Evolutionary conservation across 2,797 vertebrate species (phyloP).

Genomic region (Pseudochromis fuscus): DNA sequence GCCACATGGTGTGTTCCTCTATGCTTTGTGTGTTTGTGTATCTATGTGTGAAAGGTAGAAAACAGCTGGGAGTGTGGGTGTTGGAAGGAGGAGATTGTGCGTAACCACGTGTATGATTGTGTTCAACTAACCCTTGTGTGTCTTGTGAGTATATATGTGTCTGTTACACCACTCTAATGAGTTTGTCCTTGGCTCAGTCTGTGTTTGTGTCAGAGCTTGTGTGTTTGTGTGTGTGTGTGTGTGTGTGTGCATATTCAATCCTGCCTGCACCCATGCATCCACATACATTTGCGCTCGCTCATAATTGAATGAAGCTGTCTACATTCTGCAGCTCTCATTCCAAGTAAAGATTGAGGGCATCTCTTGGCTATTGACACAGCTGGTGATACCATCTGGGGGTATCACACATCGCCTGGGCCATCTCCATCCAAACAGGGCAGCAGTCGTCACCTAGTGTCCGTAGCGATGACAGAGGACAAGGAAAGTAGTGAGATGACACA

Average conservation of each 20-base stretch:
- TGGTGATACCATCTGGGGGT: slow-evolving; percentile 85
- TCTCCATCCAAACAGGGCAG: slow-evolving; percentile 65
- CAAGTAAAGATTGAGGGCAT: slow-evolving; percentile 80
- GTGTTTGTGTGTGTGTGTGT: slow-evolving; percentile 12
- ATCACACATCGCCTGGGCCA: slow-evolving; percentile 58
- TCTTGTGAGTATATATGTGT: slow-evolving; percentile 40
- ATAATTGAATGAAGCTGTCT: slow-evolving; percentile 61
- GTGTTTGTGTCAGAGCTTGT: slow-evolving; percentile 18
- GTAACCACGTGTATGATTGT: slow-evolving; percentile 59
- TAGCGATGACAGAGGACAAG: slow-evolving; percentile 74
- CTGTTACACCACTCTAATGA: slow-evolving; percentile 61
- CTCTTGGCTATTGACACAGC: slow-evolving; percentile 81
- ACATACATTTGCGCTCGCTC: slow-evolving; percentile 37
- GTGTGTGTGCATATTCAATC: slow-evolving; percentile 19
- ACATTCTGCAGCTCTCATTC: slow-evolving; percentile 63
- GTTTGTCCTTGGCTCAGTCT: slow-evolving; percentile 47
- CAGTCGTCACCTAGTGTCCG: slow-evolving; percentile 60
- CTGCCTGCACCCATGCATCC: slow-evolving; percentile 34
- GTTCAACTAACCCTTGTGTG: slow-evolving; percentile 41
- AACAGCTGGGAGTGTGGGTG: slow-evolving; percentile 66
- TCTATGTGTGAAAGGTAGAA: slow-evolving; percentile 49
- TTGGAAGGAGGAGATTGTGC: slow-evolving; percentile 55
- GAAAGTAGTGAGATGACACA: slow-evolving; percentile 51
- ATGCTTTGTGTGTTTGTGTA: slow-evolving; percentile 42
- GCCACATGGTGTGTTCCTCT: slow-evolving; percentile 61